These are phyloP conservation scores for Drosophila busckii DNA, from an alignment of 1,140 invertebrate genomes.

Conservation along the genomic window DNA sequence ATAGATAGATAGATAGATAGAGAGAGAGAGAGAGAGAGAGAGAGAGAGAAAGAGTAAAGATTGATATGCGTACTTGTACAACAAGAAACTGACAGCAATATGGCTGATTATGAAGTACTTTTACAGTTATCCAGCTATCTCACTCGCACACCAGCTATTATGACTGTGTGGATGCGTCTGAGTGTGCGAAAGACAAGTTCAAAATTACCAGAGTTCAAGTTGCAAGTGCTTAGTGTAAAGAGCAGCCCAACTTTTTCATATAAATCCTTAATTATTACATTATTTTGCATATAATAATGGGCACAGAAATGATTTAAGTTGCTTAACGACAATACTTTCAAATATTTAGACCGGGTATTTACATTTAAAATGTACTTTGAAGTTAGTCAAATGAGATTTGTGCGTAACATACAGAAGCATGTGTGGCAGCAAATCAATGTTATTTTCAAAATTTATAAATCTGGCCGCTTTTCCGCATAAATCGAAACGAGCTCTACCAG, in stretches of 20 bases:
- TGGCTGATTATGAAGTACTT: conserved; percentile 52
- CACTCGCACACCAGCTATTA: neutral
- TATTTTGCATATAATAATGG: conserved; percentile 67
- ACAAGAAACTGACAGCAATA: conserved; percentile 41
- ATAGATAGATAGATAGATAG: conserved; percentile 11
- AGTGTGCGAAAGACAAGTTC: conserved; percentile 40
- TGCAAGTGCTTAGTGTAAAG: conserved; percentile 42
- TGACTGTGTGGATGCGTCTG: neutral
- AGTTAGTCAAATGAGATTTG: too few relatives aligned
- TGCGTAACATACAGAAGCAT: too few relatives aligned
- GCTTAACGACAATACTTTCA: too few relatives aligned
- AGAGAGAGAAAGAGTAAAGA: conserved; percentile 23
- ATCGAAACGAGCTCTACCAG: too few relatives aligned
- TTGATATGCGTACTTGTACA: conserved; percentile 54
- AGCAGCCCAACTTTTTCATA: conserved; percentile 65
- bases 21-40: neutral
- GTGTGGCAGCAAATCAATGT: too few relatives aligned
- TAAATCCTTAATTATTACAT: conserved; percentile 73
- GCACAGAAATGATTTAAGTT: neutral
- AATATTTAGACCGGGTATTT: too few relatives aligned
- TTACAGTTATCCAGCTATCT: conserved; percentile 7
- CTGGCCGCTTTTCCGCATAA: too few relatives aligned
- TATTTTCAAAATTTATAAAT: too few relatives aligned
- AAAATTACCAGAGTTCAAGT: conserved; percentile 54
- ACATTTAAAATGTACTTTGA: too few relatives aligned